Percentiles rank a stretch among this genome's conserved stretches.
Evolutionary conservation across 2,888 invertebrate species (phyloP).

Genomic region (Hermaeophaga mercurialis): DNA sequence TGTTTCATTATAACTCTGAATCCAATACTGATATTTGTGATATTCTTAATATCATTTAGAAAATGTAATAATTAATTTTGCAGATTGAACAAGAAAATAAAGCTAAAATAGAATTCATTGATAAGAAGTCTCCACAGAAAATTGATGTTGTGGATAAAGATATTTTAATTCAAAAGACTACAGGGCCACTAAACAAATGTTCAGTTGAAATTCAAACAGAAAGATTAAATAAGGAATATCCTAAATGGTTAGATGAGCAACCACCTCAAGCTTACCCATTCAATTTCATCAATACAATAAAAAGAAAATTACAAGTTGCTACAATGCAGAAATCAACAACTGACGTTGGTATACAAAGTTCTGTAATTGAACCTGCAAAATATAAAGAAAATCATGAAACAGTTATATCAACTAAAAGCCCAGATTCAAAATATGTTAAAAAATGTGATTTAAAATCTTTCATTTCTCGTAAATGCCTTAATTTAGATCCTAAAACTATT

Average conservation of each 20-base stretch:
- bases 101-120: not conserved
- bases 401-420: not conserved
- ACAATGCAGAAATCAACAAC: conserved; percentile 39
- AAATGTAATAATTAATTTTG: too few relatives aligned
- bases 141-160: too few relatives aligned
- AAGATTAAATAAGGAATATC: conserved; percentile 23
- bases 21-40: too few relatives aligned
- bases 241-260: conserved; percentile 39
- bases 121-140: not conserved
- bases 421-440: conserved; percentile 25
- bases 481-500: conserved; percentile 46
- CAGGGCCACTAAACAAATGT: conserved; percentile 14
- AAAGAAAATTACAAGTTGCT: conserved; percentile 60
- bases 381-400: conserved; percentile 6
- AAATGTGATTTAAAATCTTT: conserved; percentile 41
- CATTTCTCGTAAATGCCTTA: conserved; percentile 46
- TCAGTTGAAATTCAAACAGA: conserved; percentile 33
- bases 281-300: conserved; percentile 66
- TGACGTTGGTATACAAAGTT: conserved; percentile 46
- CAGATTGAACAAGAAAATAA: too few relatives aligned
- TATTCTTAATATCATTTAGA: too few relatives aligned
- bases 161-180: not conserved
- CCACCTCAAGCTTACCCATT: conserved; percentile 59
- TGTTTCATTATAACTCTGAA: too few relatives aligned
- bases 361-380: conserved; percentile 24